Evolutionary conservation across 2,113 vertebrate species (phyloP), one percentile per base, ranked within the genome.

Genomic region (Jacana jacana): DNA sequence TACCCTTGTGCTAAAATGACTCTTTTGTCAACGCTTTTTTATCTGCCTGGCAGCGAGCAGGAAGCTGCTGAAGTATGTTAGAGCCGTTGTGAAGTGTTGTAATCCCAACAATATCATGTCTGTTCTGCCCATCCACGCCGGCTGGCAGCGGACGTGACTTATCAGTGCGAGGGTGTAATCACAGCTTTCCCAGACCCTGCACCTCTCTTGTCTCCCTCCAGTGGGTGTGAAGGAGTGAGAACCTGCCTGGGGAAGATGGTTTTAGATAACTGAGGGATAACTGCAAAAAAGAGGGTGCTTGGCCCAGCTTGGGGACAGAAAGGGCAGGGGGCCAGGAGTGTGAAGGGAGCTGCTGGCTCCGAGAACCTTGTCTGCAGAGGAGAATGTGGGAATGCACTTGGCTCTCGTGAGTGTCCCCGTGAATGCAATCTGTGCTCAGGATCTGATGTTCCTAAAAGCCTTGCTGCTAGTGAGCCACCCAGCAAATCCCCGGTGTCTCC

Each of bases 31-130:
- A 22, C 54, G 5, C 69, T 7, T 57, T 17, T 55, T 7, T 63
- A 61, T 61, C 79, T n/a, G 63, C 5, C 0, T 17, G 58, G 68
- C 63, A 37, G 13, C 33, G 12, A 19, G 52, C 35, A 30, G 83
- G 79, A 83, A 49, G 51, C 72, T 61, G 68, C 57, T 37, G 76
- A 8, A 33, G 39, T 4, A 5, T 5, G 15, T 13, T 33, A 13
- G 16, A 81, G 91, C 52, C 42, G 16, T 15, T 33, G 58, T 10
- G 88, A 44, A 28, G 68, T n/a, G 58, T 23, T 58, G 64, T 42
- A 28, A 6, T 44, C 63, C 42, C 51, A 22, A 4, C 8, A 5
- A 9, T 23, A 0, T 4, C 6, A 3, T 5, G 40, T 4, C 17
- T 33, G 66, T 27, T 35, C 73, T 76, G 52, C 72, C 64, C 52